Base-by-base conservation (phyloP, 2,888 invertebrate species). In the Omphaloscelis lunosa region DNA sequence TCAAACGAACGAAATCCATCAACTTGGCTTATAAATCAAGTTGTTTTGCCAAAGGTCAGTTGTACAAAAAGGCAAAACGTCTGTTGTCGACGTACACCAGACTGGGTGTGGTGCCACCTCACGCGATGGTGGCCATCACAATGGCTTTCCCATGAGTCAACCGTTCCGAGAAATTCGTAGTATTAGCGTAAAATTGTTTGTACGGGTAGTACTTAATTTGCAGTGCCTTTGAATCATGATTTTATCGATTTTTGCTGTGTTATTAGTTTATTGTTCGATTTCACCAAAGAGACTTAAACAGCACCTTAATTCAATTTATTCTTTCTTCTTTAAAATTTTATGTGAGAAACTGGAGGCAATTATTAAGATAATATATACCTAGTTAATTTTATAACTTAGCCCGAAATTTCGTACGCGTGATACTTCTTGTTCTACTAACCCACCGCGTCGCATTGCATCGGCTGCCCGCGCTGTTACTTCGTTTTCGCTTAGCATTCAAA, bases 121-220 rank as follows among this genome's bases (percentile, higher is more conserved):
- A 85, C 84, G 86, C 88, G 75, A 84, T 74, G 23, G 34, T 66
- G 68, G 61, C 73, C 8, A 72, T 66, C 84, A 80, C 80, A 69
- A 85, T 77, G 78, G 62, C 62, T 85, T 86, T 73, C 83, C 83
- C 80, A 77, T 90, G 90, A 90, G 75, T 89, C 86, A 87, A 83
- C 80, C 12, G 45, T 80, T 87, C 66, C 63, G 17, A 73, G 79
- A 83, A 82, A 81, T 82, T 66, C 48, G 56, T 77, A 80, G 70
- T 70, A 80, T 62, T 66, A 71, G 61, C 69, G 65, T 61, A 27
- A 23, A 34, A 15, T 56, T 23, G 23, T 71, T 29, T 29, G 39
- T 39, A 67, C 53, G n/a, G n/a, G 48, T 68, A 65, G 75, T 75
- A 23, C 2, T 20, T 51, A 72, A 75, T 79, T 83, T 79, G 70